Evolutionary conservation across 2,113 vertebrate species (phyloP).

Genomic region (Spea multiplicata): DNA sequence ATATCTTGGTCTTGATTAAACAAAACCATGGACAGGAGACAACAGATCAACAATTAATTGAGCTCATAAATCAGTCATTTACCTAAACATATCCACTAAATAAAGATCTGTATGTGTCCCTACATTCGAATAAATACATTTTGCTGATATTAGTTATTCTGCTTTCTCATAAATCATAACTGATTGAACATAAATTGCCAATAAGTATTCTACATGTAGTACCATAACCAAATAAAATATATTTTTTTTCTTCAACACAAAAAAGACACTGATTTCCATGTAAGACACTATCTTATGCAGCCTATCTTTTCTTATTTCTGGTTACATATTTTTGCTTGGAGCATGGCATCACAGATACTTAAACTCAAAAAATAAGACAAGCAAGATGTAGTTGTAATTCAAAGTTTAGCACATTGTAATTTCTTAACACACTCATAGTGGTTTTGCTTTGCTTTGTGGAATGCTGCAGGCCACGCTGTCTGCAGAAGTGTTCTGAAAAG

Average conservation of each 20-base stretch:
- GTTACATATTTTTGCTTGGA: conserved; percentile 13
- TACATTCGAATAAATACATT: too few relatives aligned
- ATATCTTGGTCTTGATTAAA: too few relatives aligned
- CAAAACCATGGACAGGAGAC: too few relatives aligned
- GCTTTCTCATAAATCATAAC: too few relatives aligned
- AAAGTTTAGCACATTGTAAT: background rate
- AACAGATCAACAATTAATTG: too few relatives aligned
- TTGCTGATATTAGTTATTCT: too few relatives aligned
- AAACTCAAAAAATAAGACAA: conserved; percentile 13
- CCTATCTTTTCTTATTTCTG: conserved; percentile 4
- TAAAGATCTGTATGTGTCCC: too few relatives aligned
- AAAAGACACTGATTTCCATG: background rate
- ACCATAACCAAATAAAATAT: background rate
- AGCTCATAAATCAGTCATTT: too few relatives aligned
- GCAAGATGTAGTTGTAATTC: conserved; percentile 26
- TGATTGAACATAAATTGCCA: too few relatives aligned
- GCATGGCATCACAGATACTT: conserved; percentile 24
- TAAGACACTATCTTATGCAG: conserved; percentile 5
- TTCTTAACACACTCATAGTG: conserved; percentile 18
- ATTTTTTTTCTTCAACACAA: conserved; percentile 18
- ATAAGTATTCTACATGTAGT: too few relatives aligned
- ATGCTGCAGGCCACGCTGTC: conserved; percentile 27
- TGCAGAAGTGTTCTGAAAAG: background rate
- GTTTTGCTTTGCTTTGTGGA: background rate
- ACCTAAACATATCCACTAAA: too few relatives aligned